These are phyloP conservation scores for Clistopyga incitator DNA, from an alignment of 2,888 invertebrate species.

Conservation along the genomic window DNA sequence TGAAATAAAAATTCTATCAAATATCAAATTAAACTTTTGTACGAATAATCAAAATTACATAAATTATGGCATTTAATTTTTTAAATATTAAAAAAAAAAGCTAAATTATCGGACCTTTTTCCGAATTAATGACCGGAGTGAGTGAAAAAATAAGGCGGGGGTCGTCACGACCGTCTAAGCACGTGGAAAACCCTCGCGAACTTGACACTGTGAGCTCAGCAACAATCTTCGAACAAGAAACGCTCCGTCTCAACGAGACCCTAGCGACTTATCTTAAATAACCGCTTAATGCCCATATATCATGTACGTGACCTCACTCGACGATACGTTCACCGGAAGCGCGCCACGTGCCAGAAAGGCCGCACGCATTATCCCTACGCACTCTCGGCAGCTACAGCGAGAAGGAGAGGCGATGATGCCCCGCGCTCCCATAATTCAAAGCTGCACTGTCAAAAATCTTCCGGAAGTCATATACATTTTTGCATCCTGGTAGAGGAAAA, in stretches of 20 bases:
- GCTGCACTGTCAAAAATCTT: conserved; percentile 31
- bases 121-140: conserved; percentile 66
- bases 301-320: conserved; percentile 67
- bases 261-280: conserved; percentile 65
- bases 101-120: too few species aligned
- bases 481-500: too few species aligned
- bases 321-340: conserved; percentile 67
- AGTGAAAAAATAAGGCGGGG: conserved; percentile 60
- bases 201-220: conserved; percentile 64
- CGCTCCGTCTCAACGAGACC: conserved; percentile 49
- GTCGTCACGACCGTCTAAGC: neutral
- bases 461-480: too few species aligned
- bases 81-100: too few species aligned
- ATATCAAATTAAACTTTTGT: too few species aligned
- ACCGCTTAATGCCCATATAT: conserved; percentile 63
- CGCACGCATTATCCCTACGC: conserved; percentile 64
- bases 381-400: conserved; percentile 43
- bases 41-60: too few species aligned
- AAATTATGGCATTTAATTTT: too few species aligned
- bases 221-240: neutral
- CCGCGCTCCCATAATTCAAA: conserved; percentile 49
- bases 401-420: conserved; percentile 44
- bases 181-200: conserved; percentile 42
- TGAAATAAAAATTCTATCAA: too few species aligned
- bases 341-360: conserved; percentile 72